These are phyloP conservation scores for Gobionotothen gibberifrons DNA, from an alignment of 2,797 vertebrate species.

Conservation along the genomic window DNA sequence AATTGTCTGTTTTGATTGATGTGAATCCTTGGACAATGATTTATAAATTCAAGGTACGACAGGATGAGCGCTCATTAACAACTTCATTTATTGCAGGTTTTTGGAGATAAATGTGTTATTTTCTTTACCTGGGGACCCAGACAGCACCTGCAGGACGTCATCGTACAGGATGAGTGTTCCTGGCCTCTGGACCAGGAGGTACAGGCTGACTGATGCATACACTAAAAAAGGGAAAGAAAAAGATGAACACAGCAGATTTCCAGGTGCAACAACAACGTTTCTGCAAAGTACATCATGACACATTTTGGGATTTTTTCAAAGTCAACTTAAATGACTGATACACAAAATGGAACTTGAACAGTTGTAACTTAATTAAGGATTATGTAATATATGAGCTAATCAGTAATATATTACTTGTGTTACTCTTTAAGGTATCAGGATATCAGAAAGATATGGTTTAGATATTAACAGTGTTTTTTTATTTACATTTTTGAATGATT, in stretches of 20 bases:
- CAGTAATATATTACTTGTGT: no score
- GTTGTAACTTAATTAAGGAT: no score
- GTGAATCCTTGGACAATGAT: not conserved
- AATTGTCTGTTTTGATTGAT: not conserved
- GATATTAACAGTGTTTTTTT: no score
- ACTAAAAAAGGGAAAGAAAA: conserved; percentile 77
- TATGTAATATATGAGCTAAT: no score
- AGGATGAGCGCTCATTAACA: not conserved
- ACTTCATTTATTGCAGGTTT: not conserved
- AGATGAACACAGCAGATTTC: not conserved
- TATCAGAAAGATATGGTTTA: no score
- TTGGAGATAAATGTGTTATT: not conserved
- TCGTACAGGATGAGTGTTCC: conserved; percentile 97
- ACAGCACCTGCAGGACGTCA: conserved; percentile 93
- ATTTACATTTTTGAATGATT: no score
- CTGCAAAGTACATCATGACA: not conserved
- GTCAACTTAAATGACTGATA: no score
- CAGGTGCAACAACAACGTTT: conserved; percentile 8
- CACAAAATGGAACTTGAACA: no score
- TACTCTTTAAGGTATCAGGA: no score
- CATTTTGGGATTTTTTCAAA: no score
- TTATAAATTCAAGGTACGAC: not conserved
- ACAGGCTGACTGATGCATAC: conserved; percentile 94
- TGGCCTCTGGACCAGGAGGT: conserved; percentile 92
- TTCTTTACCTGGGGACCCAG: conserved; percentile 91